Conservation (phyloP, 2,113 vertebrate species). For the Apistogramma diplotaenia region DNA sequence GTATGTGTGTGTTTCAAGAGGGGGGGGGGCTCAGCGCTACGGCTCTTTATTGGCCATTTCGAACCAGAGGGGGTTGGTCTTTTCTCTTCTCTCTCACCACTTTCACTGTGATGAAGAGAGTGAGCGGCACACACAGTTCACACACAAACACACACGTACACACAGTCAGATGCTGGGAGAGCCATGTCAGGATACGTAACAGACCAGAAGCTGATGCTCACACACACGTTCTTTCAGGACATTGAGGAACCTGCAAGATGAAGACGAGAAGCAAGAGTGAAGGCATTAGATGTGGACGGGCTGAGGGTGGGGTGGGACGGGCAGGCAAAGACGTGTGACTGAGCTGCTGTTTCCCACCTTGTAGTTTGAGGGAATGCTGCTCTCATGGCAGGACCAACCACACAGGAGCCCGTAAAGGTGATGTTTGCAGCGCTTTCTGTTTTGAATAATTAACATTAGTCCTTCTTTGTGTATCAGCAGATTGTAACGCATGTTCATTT, state of each 20-base stretch:
- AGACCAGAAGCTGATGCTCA: conserved; percentile 10
- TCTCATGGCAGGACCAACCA: conserved; percentile 63
- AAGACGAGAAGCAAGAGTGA: conserved; percentile 14
- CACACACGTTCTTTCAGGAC: not conserved
- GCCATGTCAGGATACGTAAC: conserved; percentile 30
- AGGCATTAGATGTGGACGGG: conserved; percentile 1
- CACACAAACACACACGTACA: not conserved
- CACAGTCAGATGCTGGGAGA: not conserved
- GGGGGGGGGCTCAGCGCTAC: conserved; percentile 9
- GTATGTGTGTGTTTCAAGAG: not conserved
- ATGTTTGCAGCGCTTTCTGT: conserved; percentile 10
- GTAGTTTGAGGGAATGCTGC: conserved; percentile 63
- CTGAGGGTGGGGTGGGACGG: not conserved
- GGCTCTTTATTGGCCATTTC: conserved; percentile 62
- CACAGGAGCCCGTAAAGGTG: conserved; percentile 70
- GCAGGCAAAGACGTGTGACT: conserved; percentile 27
- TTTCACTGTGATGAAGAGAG: conserved; percentile 26
- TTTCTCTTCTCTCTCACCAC: conserved; percentile 45
- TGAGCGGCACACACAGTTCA: conserved; percentile 1
- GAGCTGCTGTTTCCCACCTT: conserved; percentile 45
- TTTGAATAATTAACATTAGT: not conserved
- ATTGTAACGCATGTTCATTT: not conserved
- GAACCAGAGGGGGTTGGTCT: conserved; percentile 58
- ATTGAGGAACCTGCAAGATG: conserved; percentile 31
- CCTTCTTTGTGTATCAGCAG: not conserved